A percentile compares a stretch with the other conserved stretches of the same genome.
Conservation (phyloP, 2,113 vertebrate genomes). For the Equus przewalskii region DNA sequence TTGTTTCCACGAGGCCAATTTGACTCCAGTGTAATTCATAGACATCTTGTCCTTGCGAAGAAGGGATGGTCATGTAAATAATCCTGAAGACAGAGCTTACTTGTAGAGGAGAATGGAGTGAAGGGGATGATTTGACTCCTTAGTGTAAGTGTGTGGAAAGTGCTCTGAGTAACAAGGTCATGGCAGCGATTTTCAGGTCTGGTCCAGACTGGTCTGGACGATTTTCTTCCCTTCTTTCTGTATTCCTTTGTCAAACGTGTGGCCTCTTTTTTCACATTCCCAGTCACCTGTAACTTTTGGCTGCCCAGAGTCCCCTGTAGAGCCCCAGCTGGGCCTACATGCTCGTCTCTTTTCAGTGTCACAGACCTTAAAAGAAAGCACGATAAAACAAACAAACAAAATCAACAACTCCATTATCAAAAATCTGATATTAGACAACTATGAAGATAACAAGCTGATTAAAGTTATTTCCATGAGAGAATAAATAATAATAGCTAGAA, state of each 20-base stretch:
- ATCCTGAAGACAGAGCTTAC: background rate
- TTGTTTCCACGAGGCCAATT: background rate
- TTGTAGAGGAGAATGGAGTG: background rate
- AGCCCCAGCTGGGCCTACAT: background rate
- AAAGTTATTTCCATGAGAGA: background rate
- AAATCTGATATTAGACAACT: background rate
- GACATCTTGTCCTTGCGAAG: background rate
- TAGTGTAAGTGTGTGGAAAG: background rate
- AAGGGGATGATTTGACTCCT: background rate
- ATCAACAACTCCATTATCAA: background rate
- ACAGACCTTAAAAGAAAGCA: background rate
- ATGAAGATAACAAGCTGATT: background rate
- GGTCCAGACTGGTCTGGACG: no score
- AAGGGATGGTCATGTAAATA: background rate
- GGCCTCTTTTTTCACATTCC: background rate
- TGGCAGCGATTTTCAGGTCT: background rate
- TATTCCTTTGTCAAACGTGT: background rate
- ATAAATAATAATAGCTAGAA: background rate
- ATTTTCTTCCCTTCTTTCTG: background rate
- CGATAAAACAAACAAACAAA: background rate
- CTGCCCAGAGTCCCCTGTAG: background rate
- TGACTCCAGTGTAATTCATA: background rate
- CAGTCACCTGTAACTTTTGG: background rate
- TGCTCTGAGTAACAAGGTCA: no score
- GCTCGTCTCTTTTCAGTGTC: background rate